A percentile compares a stretch with the other conserved stretches of the same genome.
These are phyloP conservation scores for Prorops nasuta DNA, from an alignment of 1,140 invertebrate species.

Conservation along the genomic window DNA sequence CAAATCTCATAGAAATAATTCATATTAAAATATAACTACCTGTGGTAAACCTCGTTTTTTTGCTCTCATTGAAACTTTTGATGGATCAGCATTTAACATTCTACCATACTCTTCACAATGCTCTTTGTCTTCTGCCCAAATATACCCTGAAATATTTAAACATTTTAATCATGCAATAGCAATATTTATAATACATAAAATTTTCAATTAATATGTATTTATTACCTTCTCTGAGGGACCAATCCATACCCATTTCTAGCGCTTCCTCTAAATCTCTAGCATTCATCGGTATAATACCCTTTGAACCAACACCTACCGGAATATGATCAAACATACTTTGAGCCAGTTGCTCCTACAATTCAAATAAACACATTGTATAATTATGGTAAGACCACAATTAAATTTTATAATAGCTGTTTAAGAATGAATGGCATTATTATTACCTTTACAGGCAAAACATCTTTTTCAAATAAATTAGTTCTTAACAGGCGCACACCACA, in stretches of 20 bases:
- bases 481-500: constrained; percentile 94
- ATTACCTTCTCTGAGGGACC: constrained; percentile 92
- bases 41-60: constrained; percentile 99
- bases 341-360: constrained; percentile 88
- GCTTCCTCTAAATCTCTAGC: constrained; percentile 96
- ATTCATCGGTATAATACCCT: constrained; percentile 99
- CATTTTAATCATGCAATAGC: constrained; percentile 62
- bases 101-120: constrained; percentile 99
- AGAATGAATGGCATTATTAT: constrained; percentile 10
- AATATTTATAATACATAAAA: constrained; percentile 41
- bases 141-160: constrained; percentile 76
- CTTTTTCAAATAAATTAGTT: constrained; percentile 94
- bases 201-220: background rate
- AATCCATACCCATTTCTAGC: constrained; percentile 99
- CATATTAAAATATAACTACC: constrained; percentile 53
- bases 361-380: constrained; percentile 7
- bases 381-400: background rate
- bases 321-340: constrained; percentile 99
- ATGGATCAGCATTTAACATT: constrained; percentile 98
- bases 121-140: constrained; percentile 99
- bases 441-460: constrained; percentile 91
- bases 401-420: background rate
- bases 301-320: constrained; percentile 97
- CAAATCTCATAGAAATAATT: constrained; percentile 6
- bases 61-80: constrained; percentile 92